Conservation (phyloP, 2,797 vertebrate species). For the Pyrrhura leucotis region DNA sequence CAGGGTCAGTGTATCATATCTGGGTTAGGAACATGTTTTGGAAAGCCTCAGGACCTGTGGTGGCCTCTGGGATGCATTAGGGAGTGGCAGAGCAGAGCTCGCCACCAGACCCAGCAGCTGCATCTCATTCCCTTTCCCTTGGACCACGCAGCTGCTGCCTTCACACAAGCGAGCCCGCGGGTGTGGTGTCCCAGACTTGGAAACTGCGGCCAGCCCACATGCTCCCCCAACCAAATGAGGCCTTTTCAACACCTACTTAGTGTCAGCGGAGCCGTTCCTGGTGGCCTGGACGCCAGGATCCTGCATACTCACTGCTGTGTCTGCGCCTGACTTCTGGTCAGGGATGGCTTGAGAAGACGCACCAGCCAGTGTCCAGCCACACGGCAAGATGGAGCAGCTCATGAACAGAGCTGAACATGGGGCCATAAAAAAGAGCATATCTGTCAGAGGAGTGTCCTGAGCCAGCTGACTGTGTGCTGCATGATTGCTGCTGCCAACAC, state of each 20-base stretch:
- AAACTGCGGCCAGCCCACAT: background rate
- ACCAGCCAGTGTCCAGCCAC: background rate
- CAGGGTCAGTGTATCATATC: background rate
- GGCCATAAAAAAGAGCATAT: background rate
- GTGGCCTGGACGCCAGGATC: background rate
- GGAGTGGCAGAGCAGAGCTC: slow-evolving; percentile 28
- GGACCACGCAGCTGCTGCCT: background rate
- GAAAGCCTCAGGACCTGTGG: background rate
- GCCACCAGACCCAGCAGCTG: slow-evolving; percentile 6
- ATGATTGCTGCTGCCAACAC: background rate
- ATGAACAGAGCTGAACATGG: background rate
- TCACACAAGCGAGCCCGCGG: background rate
- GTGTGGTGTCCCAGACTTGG: slow-evolving; percentile 39
- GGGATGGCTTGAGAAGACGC: fast-evolving
- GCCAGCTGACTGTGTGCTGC: fast-evolving
- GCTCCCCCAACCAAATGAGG: background rate
- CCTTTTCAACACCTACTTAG: slow-evolving; percentile 60
- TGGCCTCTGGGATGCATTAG: background rate
- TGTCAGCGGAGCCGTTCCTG: background rate
- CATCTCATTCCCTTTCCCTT: background rate
- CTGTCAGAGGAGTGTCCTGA: background rate
- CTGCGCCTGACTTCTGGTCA: background rate
- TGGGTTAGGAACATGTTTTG: slow-evolving; percentile 5
- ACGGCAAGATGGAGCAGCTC: fast-evolving
- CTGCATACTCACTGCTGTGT: background rate